Evolutionary conservation across 2,113 vertebrate species (phyloP).

Genomic region (Neoarius graeffei): DNA sequence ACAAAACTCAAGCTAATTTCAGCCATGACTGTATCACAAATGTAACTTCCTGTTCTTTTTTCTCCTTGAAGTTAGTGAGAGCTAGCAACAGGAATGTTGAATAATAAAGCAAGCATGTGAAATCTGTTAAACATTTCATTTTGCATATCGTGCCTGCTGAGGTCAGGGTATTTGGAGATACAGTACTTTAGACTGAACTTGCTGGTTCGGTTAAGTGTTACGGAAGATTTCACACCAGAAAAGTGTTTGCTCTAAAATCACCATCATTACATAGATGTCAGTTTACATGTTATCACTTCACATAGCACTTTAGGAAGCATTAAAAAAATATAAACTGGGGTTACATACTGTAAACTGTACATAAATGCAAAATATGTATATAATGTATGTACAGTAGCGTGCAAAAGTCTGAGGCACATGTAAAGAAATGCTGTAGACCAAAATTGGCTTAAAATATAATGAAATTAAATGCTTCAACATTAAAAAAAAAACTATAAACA

Average conservation of each 20-base stretch:
- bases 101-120: neutral
- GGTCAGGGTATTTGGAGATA: no score
- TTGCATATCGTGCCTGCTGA: neutral
- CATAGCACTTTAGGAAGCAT: neutral
- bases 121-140: neutral
- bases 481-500: no score
- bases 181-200: no score
- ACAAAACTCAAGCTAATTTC: neutral
- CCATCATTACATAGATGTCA: neutral
- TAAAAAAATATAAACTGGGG: neutral
- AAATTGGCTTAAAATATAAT: no score
- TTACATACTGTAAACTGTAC: neutral
- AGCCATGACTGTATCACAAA: neutral
- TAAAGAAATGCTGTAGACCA: no score
- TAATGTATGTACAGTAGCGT: neutral
- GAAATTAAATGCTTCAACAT: no score
- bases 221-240: neutral
- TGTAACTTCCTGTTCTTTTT: neutral
- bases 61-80: neutral
- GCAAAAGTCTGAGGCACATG: no score
- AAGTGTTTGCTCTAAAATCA: neutral
- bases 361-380: neutral
- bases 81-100: neutral
- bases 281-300: neutral
- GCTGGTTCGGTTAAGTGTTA: no score